Evolutionary conservation across 2,113 vertebrate species (phyloP), one percentile per base, ranked within the genome.

Genomic region (Mandrillus leucophaeus): DNA sequence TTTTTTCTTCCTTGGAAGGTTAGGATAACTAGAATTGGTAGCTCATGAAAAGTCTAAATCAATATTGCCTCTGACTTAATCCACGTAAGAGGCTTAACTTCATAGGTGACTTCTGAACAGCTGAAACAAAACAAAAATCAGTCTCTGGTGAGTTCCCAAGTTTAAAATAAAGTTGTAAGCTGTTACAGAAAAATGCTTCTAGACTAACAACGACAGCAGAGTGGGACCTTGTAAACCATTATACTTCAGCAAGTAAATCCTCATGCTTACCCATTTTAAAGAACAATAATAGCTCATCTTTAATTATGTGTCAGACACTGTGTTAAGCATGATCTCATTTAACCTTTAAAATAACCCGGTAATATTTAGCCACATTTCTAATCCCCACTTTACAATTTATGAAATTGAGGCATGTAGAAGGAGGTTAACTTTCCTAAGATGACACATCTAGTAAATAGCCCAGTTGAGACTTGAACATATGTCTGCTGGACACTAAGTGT

Each of bases 1-100:
- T 93, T 84, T 80, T 88, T 72, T 48, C 89, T 97, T 94, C 59
- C 81, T 93, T 93, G 83, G 90, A 98, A 97, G 45, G 90, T 97
- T 98, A 93, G 90, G 61, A 38, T 93, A 95, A 75, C 75, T 97
- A 89, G 82, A 93, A 93, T 81, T 6, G 8, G 88, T 72, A 83
- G 17, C 45, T 43, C 85, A 95, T 95, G 96, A 92, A 96, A 97
- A 95, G 76, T 25, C 66, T 32, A 66, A 94, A 88, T 98, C 89
- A 79, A 87, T 70, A 75, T 96, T 97, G 70, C 68, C 86, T 76
- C 88, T 93, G 85, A 86, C 90, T 96, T 97, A 87, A 70, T 94
- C 3, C 2, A 40, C 22, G 6, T 93, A 98, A 98, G 97, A 97
- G 52, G 96, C 96, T 98, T 98, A 98, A 79, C 93, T 97, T 98